These are phyloP conservation scores for Uria lomvia DNA, from an alignment of 2,113 vertebrate genomes.

Conservation along the genomic window DNA sequence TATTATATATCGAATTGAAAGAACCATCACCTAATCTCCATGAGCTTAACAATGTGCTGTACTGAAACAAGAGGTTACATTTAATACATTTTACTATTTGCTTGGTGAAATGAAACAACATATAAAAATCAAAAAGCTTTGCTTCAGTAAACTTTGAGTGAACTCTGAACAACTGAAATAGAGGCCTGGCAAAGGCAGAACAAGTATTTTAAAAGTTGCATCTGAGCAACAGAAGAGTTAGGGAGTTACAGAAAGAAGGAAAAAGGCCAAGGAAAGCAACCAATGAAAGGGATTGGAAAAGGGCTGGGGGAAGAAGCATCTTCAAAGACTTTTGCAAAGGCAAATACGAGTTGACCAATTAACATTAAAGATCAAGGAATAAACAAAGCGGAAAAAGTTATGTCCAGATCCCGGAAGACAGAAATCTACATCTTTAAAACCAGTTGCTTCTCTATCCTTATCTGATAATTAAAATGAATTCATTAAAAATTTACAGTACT, in stretches of 20 bases:
- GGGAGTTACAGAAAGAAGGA: neutral
- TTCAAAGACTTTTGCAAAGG: neutral
- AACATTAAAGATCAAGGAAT: neutral
- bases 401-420: neutral
- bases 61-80: neutral
- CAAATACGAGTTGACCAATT: neutral
- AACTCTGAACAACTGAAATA: neutral
- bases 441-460: neutral
- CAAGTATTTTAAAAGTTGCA: neutral
- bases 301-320: neutral
- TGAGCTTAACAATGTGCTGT: neutral
- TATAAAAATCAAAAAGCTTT: neutral
- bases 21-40: neutral
- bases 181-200: neutral
- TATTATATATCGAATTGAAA: neutral
- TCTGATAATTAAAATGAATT: conserved; percentile 11
- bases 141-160: neutral
- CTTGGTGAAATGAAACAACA: neutral
- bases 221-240: neutral
- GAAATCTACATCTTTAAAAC: neutral
- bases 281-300: neutral
- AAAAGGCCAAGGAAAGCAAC: neutral
- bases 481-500: conserved; percentile 2
- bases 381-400: neutral
- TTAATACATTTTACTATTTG: neutral